Percentiles rank a stretch among this genome's conserved stretches.
Conservation (phyloP, 2,888 invertebrate genomes). For the Carterocephalus palaemon region DNA sequence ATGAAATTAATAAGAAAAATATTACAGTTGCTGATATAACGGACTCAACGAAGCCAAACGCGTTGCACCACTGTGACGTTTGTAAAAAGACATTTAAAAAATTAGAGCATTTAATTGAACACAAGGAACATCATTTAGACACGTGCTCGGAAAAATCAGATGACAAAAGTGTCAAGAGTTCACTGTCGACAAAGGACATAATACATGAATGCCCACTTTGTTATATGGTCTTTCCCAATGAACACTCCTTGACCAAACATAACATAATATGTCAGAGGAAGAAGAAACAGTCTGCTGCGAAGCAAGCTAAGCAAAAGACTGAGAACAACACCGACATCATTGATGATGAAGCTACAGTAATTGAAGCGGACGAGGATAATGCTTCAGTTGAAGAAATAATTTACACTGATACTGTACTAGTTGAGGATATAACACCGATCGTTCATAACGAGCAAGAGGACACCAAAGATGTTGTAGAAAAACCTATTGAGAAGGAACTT, state of each 20-base stretch:
- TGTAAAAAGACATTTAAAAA: conserved; percentile 72
- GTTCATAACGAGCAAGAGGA: conserved; percentile 13
- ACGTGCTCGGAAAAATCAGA: conserved; percentile 67
- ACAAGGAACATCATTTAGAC: conserved; percentile 69
- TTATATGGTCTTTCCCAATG: conserved; percentile 76
- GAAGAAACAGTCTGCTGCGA: conserved; percentile 55
- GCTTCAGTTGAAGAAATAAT: conserved; percentile 11
- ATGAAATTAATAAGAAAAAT: conserved; percentile 62
- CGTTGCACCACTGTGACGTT: conserved; percentile 57
- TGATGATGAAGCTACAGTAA: conserved; percentile 21
- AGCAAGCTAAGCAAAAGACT: conserved; percentile 38
- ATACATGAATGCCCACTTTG: conserved; percentile 75
- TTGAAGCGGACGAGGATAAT: conserved; percentile 28
- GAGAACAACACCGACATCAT: conserved; percentile 28
- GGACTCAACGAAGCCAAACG: conserved; percentile 42
- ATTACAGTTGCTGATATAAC: conserved; percentile 36
- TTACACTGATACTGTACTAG: conserved; percentile 2
- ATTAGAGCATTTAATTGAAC: conserved; percentile 66
- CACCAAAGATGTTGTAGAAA: conserved; percentile 18
- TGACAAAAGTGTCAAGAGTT: conserved; percentile 65
- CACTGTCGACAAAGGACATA: conserved; percentile 68
- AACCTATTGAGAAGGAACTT: conserved; percentile 26
- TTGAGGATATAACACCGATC: conserved; percentile 2
- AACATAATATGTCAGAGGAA: conserved; percentile 63
- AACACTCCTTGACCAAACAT: conserved; percentile 71